These are phyloP conservation scores for Steinernema khuongi DNA, from an alignment of 1,140 invertebrate species.

Conservation along the genomic window DNA sequence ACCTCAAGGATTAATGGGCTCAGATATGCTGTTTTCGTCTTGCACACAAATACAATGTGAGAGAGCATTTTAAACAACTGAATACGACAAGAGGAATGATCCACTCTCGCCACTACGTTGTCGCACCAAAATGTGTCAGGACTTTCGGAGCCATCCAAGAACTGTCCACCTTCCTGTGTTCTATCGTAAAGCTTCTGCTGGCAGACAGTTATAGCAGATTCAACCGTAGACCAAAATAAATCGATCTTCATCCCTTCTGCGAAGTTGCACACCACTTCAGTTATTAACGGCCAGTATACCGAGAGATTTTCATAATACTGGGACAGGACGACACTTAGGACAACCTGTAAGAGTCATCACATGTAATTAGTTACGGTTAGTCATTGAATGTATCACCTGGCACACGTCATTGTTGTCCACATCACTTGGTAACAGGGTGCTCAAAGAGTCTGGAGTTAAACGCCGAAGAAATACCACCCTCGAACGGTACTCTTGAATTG, in stretches of 20 bases:
- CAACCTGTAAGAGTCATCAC: constrained; percentile 26
- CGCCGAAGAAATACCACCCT: background rate
- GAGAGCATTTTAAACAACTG: constrained; percentile 29
- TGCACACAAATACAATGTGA: constrained; percentile 20
- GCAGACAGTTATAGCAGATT: background rate
- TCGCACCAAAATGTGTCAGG: constrained; percentile 18
- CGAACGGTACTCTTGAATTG: constrained; percentile 7
- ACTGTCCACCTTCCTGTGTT: background rate
- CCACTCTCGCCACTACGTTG: background rate
- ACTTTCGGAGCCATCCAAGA: background rate
- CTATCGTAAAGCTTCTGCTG: background rate
- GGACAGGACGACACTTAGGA: constrained; percentile 14
- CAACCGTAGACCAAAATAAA: constrained; percentile 24
- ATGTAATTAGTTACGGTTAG: background rate
- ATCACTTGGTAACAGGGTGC: constrained; percentile 2
- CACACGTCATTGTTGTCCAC: too few relatives aligned
- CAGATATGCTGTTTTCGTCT: constrained; percentile 25
- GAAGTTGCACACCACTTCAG: constrained; percentile 24
- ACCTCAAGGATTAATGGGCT: constrained; percentile 28
- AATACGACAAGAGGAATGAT: constrained; percentile 22
- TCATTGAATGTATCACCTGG: background rate
- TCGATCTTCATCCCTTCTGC: constrained; percentile 33
- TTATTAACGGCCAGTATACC: constrained; percentile 24
- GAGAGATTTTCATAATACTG: constrained; percentile 35
- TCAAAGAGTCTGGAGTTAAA: background rate